Percentiles rank a stretch among this genome's conserved stretches.
Evolutionary conservation across 2,113 vertebrate genomes (phyloP).

Genomic region (Seriola dumerili): DNA sequence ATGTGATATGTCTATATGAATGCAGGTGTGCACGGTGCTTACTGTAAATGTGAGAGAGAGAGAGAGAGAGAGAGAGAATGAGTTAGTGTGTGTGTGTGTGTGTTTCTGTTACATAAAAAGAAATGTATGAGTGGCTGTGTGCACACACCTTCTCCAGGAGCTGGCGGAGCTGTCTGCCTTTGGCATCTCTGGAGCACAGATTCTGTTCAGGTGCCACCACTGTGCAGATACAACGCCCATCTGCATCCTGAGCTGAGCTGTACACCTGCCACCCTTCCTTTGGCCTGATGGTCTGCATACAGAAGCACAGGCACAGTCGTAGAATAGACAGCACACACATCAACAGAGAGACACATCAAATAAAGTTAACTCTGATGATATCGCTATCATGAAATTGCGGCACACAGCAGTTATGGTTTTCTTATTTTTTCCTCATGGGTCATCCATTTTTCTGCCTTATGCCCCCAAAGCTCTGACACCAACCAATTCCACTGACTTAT

Average conservation of each 20-base stretch:
- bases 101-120: neutral
- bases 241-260: constrained; percentile 97
- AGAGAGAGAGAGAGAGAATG: neutral
- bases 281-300: constrained; percentile 92
- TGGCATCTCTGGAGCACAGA: constrained; percentile 97
- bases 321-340: constrained; percentile 28
- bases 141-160: constrained; percentile 94
- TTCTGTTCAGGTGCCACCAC: constrained; percentile 98
- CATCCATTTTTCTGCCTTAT: constrained; percentile 35
- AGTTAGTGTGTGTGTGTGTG: constrained; percentile 21
- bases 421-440: constrained; percentile 25
- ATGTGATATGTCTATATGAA: constrained; percentile 35
- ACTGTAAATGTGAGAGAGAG: neutral
- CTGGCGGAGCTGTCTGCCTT: constrained; percentile 95
- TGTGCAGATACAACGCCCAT: constrained; percentile 97
- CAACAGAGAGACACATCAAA: constrained; percentile 16
- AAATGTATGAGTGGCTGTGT: neutral
- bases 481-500: constrained; percentile 49
- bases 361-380: constrained; percentile 12
- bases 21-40: constrained; percentile 36
- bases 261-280: constrained; percentile 99
- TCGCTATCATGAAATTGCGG: constrained; percentile 22
- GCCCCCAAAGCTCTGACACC: constrained; percentile 32
- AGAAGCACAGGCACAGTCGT: constrained; percentile 23
- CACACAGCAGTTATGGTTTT: constrained; percentile 18